A percentile compares a stretch with the other conserved stretches of the same genome.
phyloP scores from a whole-genome alignment of 1,140 invertebrate genomes.

The Bombus fervidus region DNA sequence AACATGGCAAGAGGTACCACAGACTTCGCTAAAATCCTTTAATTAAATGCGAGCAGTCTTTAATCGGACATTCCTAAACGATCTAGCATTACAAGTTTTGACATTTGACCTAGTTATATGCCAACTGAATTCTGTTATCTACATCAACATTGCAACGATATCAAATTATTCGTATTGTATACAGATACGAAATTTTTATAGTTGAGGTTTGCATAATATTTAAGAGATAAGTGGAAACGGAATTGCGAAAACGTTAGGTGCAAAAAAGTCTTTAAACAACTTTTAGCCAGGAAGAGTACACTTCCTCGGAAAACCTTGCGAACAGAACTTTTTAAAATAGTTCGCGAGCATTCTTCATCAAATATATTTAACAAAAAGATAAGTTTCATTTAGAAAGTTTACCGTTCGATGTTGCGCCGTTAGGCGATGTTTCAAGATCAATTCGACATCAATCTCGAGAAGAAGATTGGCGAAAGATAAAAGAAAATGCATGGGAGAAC shows the following conservation, averaged over 20 bases:
- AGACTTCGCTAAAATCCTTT: constrained; percentile 68
- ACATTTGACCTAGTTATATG: constrained; percentile 67
- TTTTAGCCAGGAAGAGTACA: neutral
- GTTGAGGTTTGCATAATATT: neutral
- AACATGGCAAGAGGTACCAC: neutral
- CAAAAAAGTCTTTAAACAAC: neutral
- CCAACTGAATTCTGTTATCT: constrained; percentile 33
- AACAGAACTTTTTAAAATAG: neutral
- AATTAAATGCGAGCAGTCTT: constrained; percentile 77
- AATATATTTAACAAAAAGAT: neutral
- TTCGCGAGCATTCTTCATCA: neutral
- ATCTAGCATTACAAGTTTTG: constrained; percentile 69
- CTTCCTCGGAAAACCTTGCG: neutral
- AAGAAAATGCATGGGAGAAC: neutral
- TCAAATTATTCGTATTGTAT: neutral
- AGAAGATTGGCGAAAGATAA: neutral
- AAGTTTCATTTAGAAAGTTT: neutral
- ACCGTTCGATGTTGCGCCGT: neutral
- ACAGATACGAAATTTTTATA: neutral
- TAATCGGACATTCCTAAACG: constrained; percentile 68
- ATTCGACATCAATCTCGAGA: neutral
- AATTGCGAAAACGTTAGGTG: neutral
- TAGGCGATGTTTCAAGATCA: neutral
- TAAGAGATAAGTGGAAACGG: neutral
- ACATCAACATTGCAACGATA: neutral